These are phyloP conservation scores for Sarcophaga carnaria DNA, from an alignment of 2,888 invertebrate species.

Conservation along the genomic window DNA sequence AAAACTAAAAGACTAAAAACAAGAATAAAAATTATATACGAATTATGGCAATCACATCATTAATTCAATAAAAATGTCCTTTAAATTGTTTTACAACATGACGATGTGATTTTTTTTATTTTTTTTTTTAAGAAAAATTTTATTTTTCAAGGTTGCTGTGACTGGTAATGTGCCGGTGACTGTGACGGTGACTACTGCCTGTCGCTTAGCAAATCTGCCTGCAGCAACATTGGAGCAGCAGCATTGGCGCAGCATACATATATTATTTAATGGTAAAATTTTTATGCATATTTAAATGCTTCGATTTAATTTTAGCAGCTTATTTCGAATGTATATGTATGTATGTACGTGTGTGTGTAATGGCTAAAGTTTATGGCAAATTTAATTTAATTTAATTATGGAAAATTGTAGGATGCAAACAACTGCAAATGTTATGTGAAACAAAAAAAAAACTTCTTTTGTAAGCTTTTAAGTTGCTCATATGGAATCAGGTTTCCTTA, in stretches of 20 bases:
- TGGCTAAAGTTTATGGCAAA: no score
- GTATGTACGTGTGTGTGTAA: no score
- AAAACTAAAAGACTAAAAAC: background rate
- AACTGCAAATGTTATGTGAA: no score
- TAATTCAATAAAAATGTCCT: constrained; percentile 57
- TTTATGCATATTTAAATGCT: constrained; percentile 40
- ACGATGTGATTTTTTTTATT: background rate
- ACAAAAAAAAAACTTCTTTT: no score
- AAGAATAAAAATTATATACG: background rate
- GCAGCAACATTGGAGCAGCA: background rate
- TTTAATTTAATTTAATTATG: no score
- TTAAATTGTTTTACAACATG: constrained; percentile 50
- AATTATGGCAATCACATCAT: constrained; percentile 39
- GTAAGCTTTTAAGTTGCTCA: no score
- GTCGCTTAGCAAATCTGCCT: background rate
- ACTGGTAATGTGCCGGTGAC: background rate
- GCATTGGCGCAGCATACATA: constrained; percentile 8
- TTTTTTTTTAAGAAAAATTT: constrained; percentile 2
- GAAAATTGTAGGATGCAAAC: no score
- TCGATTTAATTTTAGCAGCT: background rate
- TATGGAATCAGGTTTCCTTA: no score
- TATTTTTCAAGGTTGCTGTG: constrained; percentile 41
- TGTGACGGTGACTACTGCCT: background rate
- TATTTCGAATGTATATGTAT: no score
- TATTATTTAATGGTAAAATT: constrained; percentile 32